These are phyloP conservation scores for Dasysyrphus albostriatus DNA, from an alignment of 2,888 invertebrate species.

Conservation along the genomic window DNA sequence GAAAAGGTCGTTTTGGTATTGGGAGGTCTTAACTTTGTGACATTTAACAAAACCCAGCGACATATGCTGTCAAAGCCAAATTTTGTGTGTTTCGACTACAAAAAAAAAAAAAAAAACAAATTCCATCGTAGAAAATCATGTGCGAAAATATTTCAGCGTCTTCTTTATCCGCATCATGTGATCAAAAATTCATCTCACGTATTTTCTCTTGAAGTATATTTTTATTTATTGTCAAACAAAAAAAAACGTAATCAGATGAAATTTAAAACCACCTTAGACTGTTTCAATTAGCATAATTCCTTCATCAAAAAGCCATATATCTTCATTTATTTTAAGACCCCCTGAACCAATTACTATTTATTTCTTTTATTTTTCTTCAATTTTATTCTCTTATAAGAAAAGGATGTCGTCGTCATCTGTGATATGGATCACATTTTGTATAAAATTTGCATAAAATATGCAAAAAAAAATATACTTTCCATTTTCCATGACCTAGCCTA, in stretches of 20 bases:
- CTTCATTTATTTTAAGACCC: slow-evolving; percentile 37
- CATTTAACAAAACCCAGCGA: not conserved
- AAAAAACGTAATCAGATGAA: slow-evolving; percentile 1
- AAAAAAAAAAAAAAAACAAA: not conserved
- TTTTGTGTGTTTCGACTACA: not conserved
- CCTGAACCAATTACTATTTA: slow-evolving; percentile 58
- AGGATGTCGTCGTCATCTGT: slow-evolving; percentile 26
- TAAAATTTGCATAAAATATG: slow-evolving; percentile 65
- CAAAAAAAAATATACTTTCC: slow-evolving; percentile 45
- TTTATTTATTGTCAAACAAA: not conserved
- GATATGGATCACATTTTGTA: slow-evolving; percentile 58
- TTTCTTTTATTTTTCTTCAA: not conserved
- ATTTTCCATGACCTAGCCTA: slow-evolving; percentile 70
- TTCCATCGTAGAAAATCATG: not conserved
- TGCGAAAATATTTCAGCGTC: not conserved
- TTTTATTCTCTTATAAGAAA: not conserved
- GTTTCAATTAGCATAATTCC: slow-evolving; percentile 70
- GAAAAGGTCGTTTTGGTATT: not conserved
- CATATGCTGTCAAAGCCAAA: not conserved
- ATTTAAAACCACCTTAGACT: slow-evolving; percentile 54
- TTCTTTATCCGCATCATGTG: slow-evolving; percentile 34
- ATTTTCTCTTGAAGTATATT: slow-evolving; percentile 42
- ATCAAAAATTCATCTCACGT: slow-evolving; percentile 64
- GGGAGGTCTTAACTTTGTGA: not conserved
- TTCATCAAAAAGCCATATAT: slow-evolving; percentile 28